A percentile compares a stretch with the other conserved stretches of the same genome.
Evolutionary conservation across 1,140 invertebrate species (phyloP).

Genomic region (Tetramorium alpestre): DNA sequence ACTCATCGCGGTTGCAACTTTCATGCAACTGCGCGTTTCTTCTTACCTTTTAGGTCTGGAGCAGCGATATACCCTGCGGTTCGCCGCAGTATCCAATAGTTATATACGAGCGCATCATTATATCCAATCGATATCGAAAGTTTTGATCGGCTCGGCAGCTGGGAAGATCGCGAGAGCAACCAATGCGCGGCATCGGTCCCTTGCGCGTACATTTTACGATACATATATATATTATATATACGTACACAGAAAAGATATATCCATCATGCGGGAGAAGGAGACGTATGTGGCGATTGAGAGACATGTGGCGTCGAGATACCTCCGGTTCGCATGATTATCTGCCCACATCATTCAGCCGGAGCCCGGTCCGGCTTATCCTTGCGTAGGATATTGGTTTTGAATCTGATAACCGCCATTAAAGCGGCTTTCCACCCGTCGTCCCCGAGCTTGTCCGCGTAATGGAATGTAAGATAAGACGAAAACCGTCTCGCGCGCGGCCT

Average conservation of each 20-base stretch:
- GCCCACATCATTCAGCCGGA: conserved; percentile 64
- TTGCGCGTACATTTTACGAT: not conserved
- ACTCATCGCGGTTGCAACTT: conserved; percentile 67
- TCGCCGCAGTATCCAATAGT: conserved; percentile 79
- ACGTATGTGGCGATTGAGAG: conserved; percentile 50
- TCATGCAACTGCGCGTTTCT: conserved; percentile 62
- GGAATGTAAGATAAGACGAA: conserved; percentile 67
- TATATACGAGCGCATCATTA: conserved; percentile 74
- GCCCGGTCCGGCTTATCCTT: conserved; percentile 62
- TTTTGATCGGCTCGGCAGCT: conserved; percentile 74
- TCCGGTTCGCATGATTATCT: conserved; percentile 70
- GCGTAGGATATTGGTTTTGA: conserved; percentile 74
- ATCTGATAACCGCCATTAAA: conserved; percentile 73
- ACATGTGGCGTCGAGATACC: conserved; percentile 63
- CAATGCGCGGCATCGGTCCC: conserved; percentile 5
- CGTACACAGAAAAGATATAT: conserved; percentile 15
- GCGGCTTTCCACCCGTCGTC: conserved; percentile 69
- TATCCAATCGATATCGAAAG: conserved; percentile 78
- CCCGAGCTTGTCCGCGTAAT: conserved; percentile 63
- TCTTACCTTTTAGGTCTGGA: conserved; percentile 67
- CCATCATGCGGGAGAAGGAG: conserved; percentile 23
- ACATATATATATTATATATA: conserved; percentile 27
- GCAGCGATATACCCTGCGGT: conserved; percentile 71
- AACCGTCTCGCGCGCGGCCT: conserved; percentile 56
- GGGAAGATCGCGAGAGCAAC: conserved; percentile 65